A percentile compares a stretch with the other conserved stretches of the same genome.
These are phyloP conservation scores for Platysteira castanea DNA, from an alignment of 2,113 vertebrate species.

Conservation along the genomic window DNA sequence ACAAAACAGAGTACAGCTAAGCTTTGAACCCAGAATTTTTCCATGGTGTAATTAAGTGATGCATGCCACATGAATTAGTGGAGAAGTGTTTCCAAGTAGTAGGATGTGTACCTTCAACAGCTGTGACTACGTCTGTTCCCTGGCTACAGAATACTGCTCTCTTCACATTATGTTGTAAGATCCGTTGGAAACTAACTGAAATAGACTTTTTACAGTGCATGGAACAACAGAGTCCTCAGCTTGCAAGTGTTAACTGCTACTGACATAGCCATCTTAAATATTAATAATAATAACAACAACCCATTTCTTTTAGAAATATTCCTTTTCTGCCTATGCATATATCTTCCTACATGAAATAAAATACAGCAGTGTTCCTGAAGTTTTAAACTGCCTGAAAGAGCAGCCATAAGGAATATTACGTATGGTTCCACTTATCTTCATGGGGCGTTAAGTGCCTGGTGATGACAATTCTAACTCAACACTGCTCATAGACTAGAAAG, in stretches of 20 bases:
- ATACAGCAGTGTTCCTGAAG: background rate
- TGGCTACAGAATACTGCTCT: background rate
- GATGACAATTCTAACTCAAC: background rate
- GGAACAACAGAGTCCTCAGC: background rate
- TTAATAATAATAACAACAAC: background rate
- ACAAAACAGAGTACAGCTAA: background rate
- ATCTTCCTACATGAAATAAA: background rate
- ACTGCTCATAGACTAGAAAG: background rate
- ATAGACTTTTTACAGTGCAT: background rate
- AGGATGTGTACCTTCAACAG: conserved; percentile 27
- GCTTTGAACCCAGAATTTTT: conserved; percentile 26
- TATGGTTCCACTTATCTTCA: background rate
- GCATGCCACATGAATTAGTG: conserved; percentile 1
- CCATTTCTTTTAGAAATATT: background rate
- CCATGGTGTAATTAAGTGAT: background rate
- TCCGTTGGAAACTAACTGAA: background rate
- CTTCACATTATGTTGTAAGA: background rate
- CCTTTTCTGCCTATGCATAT: background rate
- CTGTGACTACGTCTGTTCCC: background rate
- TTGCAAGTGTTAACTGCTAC: background rate
- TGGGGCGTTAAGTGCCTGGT: background rate
- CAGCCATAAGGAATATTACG: background rate
- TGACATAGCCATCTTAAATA: background rate
- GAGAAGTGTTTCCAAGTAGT: background rate
- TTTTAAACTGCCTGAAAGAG: background rate